Conservation (phyloP, 2,797 vertebrate species). For the Leucoraja ocellata region DNA sequence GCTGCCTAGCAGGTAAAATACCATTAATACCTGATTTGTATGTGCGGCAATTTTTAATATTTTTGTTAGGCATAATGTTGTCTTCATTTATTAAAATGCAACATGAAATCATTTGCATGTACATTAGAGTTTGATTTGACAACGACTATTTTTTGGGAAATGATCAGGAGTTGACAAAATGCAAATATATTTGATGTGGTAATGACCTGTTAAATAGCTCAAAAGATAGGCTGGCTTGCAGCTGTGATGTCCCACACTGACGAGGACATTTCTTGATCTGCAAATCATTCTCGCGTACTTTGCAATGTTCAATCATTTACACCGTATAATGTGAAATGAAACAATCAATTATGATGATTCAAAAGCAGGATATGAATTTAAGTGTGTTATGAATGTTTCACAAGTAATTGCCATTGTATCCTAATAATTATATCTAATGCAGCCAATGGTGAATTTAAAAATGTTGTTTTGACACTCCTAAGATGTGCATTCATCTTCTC, state of each 20-base stretch:
- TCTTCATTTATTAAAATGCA: constrained; percentile 45
- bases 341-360: background rate
- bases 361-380: background rate
- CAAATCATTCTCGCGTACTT: background rate
- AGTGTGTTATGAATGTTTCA: background rate
- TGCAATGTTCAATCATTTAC: background rate
- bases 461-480: background rate
- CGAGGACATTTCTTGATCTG: background rate
- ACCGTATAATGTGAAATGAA: background rate
- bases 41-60: constrained; percentile 31
- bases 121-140: constrained; percentile 24
- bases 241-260: background rate
- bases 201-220: background rate
- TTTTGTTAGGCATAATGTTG: constrained; percentile 60
- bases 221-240: background rate
- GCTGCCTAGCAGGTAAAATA: constrained; percentile 83
- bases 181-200: constrained; percentile 41
- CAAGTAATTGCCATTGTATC: background rate
- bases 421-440: background rate
- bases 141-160: constrained; percentile 38
- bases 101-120: constrained; percentile 30
- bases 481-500: background rate
- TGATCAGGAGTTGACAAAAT: constrained; percentile 42
- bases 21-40: constrained; percentile 44
- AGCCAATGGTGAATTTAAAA: background rate